These are phyloP conservation scores for Tanytarsus gracilentus DNA, from an alignment of 2,888 invertebrate species.

Conservation along the genomic window DNA sequence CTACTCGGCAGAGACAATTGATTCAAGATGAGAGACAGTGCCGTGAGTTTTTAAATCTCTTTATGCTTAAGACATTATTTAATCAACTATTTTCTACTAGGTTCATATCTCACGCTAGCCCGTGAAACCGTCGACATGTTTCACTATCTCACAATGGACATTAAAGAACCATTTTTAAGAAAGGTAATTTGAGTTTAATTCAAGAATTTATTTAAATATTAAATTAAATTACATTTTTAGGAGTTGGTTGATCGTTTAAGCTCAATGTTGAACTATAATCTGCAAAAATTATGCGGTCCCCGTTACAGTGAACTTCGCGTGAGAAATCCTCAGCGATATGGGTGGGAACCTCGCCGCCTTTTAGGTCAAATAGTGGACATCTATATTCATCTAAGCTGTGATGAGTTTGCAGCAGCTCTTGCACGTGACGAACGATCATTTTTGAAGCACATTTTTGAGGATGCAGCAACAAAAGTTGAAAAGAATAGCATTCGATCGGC, in stretches of 20 bases:
- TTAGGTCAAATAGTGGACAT: conserved; percentile 90
- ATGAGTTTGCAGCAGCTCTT: conserved; percentile 81
- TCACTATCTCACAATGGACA: conserved; percentile 89
- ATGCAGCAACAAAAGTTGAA: conserved; percentile 75
- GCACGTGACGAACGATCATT: conserved; percentile 97
- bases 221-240: too few relatives aligned
- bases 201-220: conserved; percentile 96
- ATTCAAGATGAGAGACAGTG: conserved; percentile 79
- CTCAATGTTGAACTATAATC: conserved; percentile 14
- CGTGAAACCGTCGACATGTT: conserved; percentile 97
- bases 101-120: conserved; percentile 82
- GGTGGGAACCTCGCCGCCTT: conserved; percentile 91
- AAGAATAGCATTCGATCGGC: conserved; percentile 75
- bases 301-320: conserved; percentile 93
- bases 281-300: conserved; percentile 86
- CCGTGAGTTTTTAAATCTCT: too few relatives aligned
- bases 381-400: conserved; percentile 91
- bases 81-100: too few relatives aligned
- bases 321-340: conserved; percentile 78
- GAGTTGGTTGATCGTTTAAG: conserved; percentile 51
- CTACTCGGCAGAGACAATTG: conserved; percentile 66
- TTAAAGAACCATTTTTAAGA: conserved; percentile 88
- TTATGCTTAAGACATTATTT: too few relatives aligned
- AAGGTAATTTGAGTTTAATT: too few relatives aligned
- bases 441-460: conserved; percentile 83